These are phyloP conservation scores for Huso huso DNA, from an alignment of 2,797 vertebrate genomes.

Conservation along the genomic window DNA sequence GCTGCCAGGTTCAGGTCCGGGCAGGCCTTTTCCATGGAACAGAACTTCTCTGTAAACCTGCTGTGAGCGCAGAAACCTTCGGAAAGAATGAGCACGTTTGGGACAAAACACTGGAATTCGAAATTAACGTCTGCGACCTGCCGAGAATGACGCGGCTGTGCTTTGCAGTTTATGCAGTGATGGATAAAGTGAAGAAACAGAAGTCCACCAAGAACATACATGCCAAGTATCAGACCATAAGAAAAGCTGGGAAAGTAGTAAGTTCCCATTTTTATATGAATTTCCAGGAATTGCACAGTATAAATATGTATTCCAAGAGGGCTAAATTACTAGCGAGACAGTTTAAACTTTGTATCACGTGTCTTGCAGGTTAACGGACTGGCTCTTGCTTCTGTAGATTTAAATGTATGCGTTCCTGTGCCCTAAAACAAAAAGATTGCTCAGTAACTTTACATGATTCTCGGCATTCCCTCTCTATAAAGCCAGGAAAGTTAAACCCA, in stretches of 20 bases:
- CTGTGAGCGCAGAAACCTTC: conserved; percentile 80
- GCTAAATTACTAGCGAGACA: no score
- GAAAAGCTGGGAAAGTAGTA: conserved; percentile 82
- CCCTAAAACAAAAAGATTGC: no score
- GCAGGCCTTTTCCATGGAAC: conserved; percentile 95
- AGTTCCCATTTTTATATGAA: conserved; percentile 1
- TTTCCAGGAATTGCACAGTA: no score
- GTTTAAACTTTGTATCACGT: no score
- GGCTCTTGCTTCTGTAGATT: no score
- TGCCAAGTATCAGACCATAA: conserved; percentile 89
- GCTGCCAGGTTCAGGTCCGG: conserved; percentile 80
- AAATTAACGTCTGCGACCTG: conserved; percentile 80
- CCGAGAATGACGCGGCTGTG: conserved; percentile 96
- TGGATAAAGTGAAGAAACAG: conserved; percentile 93
- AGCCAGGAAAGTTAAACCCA: no score
- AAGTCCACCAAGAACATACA: conserved; percentile 84
- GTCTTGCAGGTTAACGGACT: no score
- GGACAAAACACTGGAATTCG: conserved; percentile 84
- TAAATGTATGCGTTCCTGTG: no score
- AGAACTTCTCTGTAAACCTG: conserved; percentile 85
- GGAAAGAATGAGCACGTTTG: conserved; percentile 83
- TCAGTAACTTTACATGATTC: no score
- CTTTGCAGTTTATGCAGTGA: conserved; percentile 86
- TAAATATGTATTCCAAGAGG: no score
- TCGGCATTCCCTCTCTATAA: no score